Percentiles rank a stretch among this genome's conserved stretches.
Conservation (phyloP, 2,888 invertebrate species). For the Pyrrhia umbra region DNA sequence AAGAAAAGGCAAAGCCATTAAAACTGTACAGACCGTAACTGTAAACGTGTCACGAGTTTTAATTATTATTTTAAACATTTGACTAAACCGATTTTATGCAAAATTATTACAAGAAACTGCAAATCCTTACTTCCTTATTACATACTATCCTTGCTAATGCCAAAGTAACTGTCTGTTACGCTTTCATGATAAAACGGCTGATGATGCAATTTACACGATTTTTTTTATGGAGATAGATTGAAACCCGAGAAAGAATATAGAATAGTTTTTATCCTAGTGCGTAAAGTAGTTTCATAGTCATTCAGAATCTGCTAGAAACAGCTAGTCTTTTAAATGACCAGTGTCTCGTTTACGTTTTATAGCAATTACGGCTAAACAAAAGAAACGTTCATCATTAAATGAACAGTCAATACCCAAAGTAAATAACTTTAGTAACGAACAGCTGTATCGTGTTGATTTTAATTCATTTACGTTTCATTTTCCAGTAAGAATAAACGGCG, state of each 20-base stretch:
- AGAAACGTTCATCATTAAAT: constrained; percentile 12
- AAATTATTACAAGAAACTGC: constrained; percentile 11
- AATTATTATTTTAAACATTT: constrained; percentile 19
- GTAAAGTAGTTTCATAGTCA: constrained; percentile 2
- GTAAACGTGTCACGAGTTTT: constrained; percentile 12
- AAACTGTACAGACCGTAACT: constrained; percentile 18
- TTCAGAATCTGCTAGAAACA: not conserved
- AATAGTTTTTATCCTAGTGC: no score
- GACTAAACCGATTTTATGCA: constrained; percentile 1
- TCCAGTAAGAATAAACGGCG: constrained; percentile 91
- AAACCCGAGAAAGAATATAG: no score
- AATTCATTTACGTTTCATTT: constrained; percentile 41
- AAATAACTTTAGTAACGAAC: not conserved
- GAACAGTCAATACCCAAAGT: not conserved
- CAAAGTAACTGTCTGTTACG: no score
- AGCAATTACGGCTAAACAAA: constrained; percentile 19
- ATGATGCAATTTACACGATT: no score
- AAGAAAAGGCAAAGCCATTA: constrained; percentile 8
- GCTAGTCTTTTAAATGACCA: constrained; percentile 6
- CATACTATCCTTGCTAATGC: no score
- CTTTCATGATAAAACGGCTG: no score
- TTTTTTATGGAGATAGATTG: no score
- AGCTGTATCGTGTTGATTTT: not conserved
- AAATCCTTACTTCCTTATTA: no score
- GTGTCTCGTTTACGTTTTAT: constrained; percentile 3